phyloP scores from a whole-genome alignment of 2,888 invertebrate species.

The Eueremaeus valkanovi region DNA sequence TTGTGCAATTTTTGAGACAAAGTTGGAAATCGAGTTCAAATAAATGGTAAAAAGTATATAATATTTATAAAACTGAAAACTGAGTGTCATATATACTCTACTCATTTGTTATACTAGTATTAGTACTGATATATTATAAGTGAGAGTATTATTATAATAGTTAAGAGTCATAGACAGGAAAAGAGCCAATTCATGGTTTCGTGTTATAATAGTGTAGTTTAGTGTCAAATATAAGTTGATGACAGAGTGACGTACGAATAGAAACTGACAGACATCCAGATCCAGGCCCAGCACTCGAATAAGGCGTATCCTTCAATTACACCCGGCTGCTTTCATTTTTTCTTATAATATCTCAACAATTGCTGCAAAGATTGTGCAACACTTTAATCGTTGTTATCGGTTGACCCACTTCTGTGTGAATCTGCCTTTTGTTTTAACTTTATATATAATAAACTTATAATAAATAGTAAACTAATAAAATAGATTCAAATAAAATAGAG shows the following conservation, averaged over 20 bases:
- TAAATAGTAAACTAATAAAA: too few species aligned
- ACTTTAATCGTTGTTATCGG: neutral
- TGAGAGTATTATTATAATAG: too few species aligned
- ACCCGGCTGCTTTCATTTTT: neutral
- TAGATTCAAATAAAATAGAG: too few species aligned
- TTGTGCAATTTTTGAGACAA: neutral
- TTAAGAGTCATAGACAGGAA: neutral
- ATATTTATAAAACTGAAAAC: too few species aligned
- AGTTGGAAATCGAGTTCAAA: too few species aligned
- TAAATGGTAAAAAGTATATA: too few species aligned
- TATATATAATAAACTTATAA: neutral
- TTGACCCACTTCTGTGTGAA: slow-evolving; percentile 32
- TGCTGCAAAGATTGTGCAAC: neutral
- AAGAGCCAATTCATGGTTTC: neutral
- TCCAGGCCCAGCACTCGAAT: neutral
- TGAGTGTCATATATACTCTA: too few species aligned
- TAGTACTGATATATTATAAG: too few species aligned
- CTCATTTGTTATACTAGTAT: too few species aligned
- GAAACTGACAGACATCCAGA: neutral
- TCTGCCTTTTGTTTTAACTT: slow-evolving; percentile 32
- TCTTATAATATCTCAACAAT: neutral
- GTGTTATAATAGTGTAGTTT: neutral
- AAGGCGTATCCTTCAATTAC: slow-evolving; percentile 1
- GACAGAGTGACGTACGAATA: neutral
- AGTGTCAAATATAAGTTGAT: neutral